Evolutionary conservation across 2,113 vertebrate genomes (phyloP).

Genomic region (Microcebus tavaratra): DNA sequence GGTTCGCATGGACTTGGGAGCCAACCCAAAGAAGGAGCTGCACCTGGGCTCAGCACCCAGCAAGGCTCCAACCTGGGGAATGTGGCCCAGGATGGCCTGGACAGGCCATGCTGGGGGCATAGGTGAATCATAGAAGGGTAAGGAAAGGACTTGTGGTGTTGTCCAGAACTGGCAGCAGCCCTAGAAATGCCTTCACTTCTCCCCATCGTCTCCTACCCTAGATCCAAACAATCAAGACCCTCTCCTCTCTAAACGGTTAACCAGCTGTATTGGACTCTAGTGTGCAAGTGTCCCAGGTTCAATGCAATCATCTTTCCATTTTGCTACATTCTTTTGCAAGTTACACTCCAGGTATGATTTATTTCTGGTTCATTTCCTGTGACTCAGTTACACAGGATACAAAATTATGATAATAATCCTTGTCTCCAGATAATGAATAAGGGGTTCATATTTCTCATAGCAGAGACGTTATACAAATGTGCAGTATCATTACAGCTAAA

Average conservation of each 20-base stretch:
- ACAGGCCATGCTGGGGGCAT: no score
- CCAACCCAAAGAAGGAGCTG: background rate
- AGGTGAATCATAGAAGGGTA: background rate
- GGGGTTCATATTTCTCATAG: slow-evolving; percentile 66
- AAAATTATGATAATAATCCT: slow-evolving; percentile 73
- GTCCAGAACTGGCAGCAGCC: background rate
- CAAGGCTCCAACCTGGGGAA: no score
- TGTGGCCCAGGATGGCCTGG: background rate
- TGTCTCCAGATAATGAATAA: slow-evolving; percentile 77
- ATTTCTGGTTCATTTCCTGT: slow-evolving; percentile 74
- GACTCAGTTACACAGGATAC: slow-evolving; percentile 74
- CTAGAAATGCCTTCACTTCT: background rate
- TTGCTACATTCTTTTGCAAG: background rate
- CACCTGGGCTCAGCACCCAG: background rate
- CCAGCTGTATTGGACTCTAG: background rate
- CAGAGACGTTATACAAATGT: slow-evolving; percentile 62
- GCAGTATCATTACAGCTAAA: slow-evolving; percentile 66
- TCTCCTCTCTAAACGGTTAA: background rate
- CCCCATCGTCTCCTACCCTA: background rate
- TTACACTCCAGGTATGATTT: slow-evolving; percentile 74
- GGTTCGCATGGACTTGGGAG: background rate
- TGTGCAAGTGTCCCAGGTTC: background rate
- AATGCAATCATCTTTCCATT: background rate
- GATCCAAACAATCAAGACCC: background rate
- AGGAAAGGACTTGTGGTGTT: background rate